Base-by-base conservation (phyloP, 1,140 invertebrate species). In the Drosophila neocordata region DNA sequence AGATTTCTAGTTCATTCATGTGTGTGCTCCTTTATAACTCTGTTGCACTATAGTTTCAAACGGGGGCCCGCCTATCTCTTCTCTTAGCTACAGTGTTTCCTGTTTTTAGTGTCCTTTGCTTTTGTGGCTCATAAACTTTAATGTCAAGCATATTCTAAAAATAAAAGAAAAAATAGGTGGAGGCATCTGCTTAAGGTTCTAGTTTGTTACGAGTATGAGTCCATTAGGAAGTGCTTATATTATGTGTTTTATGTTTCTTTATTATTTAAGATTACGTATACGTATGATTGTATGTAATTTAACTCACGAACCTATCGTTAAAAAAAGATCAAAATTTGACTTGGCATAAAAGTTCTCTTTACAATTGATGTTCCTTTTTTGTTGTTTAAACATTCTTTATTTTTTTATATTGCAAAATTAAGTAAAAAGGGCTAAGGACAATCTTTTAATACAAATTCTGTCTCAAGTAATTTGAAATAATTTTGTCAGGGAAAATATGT, bases 171-270 rank as follows among this genome's bases (percentile, higher is more conserved):
- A 20, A 61, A 76, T 34, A 31, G 27, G 27, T 6, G 27, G 27
- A 31, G 27, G 5, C 27, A 31, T 31, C 27, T 31, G 27, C 59
- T 48, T 15, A 9, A 12, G 48, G 6, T 20, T 22, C 1, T 41
- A 44, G 22, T 15, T 35, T 13, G 38, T 13, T 27, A 48, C 27
- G 27, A 37, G 55, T 69, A 41, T 35, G 68, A 75, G 66, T 57
- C 65, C 44, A 70, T 69, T 69, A 37, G 22, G 27, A 62, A 31
- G 53, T 64, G 41, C 38, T 69, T 64, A 55, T 69, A 76, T 67
- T 66, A 59, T 76, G 73, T 75, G 59, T 75, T 75, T 75, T 75
- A 75, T 75, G 65, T 53, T 74, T 73, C 59, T 73, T 73, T 73
- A 73, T 73, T 72, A 37, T 27, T 34, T 53, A 22, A 2, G 9